phyloP scores from a whole-genome alignment of 2,113 vertebrate species.

The Heptranchias perlo region DNA sequence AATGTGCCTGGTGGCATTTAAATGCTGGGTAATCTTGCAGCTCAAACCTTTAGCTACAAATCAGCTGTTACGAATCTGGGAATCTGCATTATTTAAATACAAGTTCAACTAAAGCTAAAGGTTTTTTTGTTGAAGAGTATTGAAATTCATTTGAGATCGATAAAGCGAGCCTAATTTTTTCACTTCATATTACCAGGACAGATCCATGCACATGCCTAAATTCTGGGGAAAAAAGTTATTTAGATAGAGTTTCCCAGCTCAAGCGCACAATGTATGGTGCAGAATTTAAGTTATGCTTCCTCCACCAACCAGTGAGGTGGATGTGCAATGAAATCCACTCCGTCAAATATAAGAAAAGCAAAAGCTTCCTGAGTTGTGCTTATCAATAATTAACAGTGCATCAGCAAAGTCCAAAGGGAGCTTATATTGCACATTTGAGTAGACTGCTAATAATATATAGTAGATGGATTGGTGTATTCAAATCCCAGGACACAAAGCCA shows the following conservation, averaged over 20 bases:
- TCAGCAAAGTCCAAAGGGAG: conserved; percentile 70
- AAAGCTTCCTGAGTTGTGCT: conserved; percentile 62
- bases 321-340: background rate
- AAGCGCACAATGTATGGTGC: background rate
- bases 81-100: background rate
- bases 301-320: background rate
- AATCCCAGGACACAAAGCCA: conserved; percentile 67
- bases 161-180: background rate
- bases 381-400: conserved; percentile 78
- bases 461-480: conserved; percentile 64
- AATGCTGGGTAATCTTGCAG: background rate
- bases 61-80: background rate
- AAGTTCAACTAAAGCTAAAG: background rate
- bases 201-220: background rate
- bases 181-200: background rate
- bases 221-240: background rate
- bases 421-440: conserved; percentile 72
- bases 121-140: background rate
- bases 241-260: background rate
- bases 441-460: conserved; percentile 64
- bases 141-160: background rate
- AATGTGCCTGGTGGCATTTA: background rate
- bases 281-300: conserved; percentile 18
- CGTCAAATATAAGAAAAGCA: conserved; percentile 33
- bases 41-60: background rate